Evolutionary conservation across 2,888 invertebrate species (phyloP).

Genomic region (Tipula helvola): DNA sequence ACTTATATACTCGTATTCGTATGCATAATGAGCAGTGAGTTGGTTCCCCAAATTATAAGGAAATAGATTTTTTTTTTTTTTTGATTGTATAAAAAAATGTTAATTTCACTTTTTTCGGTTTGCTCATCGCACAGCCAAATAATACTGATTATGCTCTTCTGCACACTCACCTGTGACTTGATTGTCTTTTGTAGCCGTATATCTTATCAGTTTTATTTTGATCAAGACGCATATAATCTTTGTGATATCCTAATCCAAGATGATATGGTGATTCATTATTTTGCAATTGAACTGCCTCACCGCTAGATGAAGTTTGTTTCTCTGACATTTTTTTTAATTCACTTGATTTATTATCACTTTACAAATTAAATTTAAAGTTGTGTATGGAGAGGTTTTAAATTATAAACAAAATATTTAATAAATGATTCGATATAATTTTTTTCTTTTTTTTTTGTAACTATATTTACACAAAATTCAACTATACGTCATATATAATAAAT

Average conservation of each 20-base stretch:
- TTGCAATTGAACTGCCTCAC: not conserved
- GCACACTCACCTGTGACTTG: slow-evolving; percentile 29
- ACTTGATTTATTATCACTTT: not conserved
- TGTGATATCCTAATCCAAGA: not conserved
- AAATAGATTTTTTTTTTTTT: not conserved
- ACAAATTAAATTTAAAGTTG: not conserved
- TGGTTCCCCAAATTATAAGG: not conserved
- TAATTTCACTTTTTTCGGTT: not conserved
- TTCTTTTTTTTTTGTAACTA: not conserved
- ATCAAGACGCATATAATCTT: not conserved
- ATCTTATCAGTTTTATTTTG: slow-evolving; percentile 18
- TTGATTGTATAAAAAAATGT: not conserved
- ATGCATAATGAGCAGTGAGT: not conserved
- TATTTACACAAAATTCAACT: not conserved
- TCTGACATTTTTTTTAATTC: not conserved
- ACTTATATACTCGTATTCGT: not conserved
- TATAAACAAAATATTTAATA: not conserved
- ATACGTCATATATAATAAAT: not conserved
- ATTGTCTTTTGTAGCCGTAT: slow-evolving; percentile 29
- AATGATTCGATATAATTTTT: not conserved
- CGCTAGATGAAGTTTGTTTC: not conserved
- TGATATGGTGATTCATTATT: not conserved
- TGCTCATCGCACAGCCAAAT: not conserved
- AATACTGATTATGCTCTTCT: not conserved
- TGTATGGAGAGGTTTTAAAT: not conserved